Base-by-base conservation (phyloP, 2,797 vertebrate species). In the Sebastes kiyomatsui region DNA sequence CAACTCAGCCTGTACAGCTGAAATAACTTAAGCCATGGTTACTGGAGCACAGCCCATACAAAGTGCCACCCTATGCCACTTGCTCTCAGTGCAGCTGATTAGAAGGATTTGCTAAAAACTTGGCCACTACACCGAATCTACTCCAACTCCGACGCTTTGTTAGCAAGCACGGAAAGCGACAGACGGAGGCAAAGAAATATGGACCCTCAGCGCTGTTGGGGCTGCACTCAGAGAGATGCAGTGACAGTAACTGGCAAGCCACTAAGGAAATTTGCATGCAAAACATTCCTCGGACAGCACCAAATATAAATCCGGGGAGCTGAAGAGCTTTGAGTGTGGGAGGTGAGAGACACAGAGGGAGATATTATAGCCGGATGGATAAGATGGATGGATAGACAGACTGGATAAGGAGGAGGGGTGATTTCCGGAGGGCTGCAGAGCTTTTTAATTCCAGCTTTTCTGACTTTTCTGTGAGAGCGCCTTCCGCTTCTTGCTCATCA, bases 391-490 rank as follows among this genome's bases (percentile, higher is more conserved):
- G 79, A 77, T 54, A 55, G 69, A 81, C 10, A 52, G 59, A 62
- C 28, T 27, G 69, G 28, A 61, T 52, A 4, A 62, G 27, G 23
- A 59, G 14, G 76, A 56, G 66, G 49, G 59, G 22, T 59, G 52
- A 76, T 87, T 77, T 82, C 72, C 6, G 25, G 58, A 82, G 70
- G 27, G 56, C 61, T 69, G 61, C 54, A 32, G 52, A 64, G 80
- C 71, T 70, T 87, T 85, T 83, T 86, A 83, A 87, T 83, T 89
- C 81, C 6, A 6, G 58, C 62, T 75, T 69, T 77, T 72, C 69
- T 70, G 84, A 77, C 60, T 78, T 84, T 82, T 74, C 79, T 75
- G 55, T 69, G 69, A 78, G 59, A 74, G 62, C 9, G 16, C 32
- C 80, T 72, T 72, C 55, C n/a, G 35, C 73, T 55, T 67, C 69